Evolutionary conservation across 92 coral and sea anemone genomes (phyloP).

Genomic region (Blastomussa wellsi): DNA sequence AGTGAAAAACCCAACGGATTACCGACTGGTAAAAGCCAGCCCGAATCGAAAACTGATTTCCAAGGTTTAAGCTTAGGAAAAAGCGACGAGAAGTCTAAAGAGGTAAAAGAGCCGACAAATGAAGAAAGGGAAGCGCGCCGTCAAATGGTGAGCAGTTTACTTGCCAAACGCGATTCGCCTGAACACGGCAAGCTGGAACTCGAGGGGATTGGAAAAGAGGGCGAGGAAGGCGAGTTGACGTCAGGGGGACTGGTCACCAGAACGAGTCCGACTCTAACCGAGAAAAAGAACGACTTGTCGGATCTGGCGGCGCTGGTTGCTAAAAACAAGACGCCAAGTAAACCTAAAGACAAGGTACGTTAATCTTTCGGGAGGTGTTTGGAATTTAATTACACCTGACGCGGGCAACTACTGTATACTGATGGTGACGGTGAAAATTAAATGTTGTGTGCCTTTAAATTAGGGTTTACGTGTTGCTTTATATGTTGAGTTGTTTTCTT

Average conservation of each 20-base stretch:
- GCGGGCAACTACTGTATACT: too few relatives aligned
- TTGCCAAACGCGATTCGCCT: slow-evolving; percentile 58
- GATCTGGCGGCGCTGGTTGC: slow-evolving; percentile 71
- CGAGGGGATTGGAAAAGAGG: slow-evolving; percentile 79
- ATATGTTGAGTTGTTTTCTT: too few relatives aligned
- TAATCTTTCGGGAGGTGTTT: too few relatives aligned
- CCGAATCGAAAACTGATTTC: slow-evolving; percentile 21
- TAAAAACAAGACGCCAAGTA: slow-evolving; percentile 59
- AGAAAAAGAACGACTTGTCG: slow-evolving; percentile 76
- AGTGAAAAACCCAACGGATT: slow-evolving; percentile 26
- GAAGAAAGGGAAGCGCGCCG: slow-evolving; percentile 74
- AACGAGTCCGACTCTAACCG: slow-evolving; percentile 35
- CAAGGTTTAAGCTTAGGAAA: slow-evolving; percentile 32
- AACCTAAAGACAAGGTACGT: slow-evolving; percentile 72
- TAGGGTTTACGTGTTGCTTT: too few relatives aligned
- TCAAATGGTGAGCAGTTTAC: slow-evolving; percentile 69
- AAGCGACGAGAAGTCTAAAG: slow-evolving; percentile 16
- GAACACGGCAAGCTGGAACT: slow-evolving; percentile 64
- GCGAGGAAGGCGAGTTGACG: slow-evolving; percentile 39
- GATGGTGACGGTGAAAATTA: too few relatives aligned
- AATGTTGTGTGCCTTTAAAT: too few relatives aligned
- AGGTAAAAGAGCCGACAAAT: slow-evolving; percentile 43
- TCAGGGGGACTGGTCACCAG: slow-evolving; percentile 40
- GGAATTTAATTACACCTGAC: too few relatives aligned
- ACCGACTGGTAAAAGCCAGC: neutral